Evolutionary conservation across 2,113 vertebrate species (phyloP).

Genomic region (Antennarius striatus): DNA sequence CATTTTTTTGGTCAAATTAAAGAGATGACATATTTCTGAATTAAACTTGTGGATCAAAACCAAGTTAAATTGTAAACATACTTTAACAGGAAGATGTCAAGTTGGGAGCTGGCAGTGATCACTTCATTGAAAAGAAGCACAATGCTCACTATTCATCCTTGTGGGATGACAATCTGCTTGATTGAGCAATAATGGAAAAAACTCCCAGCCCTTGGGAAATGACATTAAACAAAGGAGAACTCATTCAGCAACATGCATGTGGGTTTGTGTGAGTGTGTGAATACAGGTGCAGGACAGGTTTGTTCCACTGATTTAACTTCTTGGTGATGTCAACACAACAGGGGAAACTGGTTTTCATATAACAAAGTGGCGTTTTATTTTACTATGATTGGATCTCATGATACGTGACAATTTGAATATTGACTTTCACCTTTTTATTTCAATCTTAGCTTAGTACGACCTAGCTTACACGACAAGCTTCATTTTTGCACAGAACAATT

Average conservation of each 20-base stretch:
- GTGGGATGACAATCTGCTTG: conserved; percentile 60
- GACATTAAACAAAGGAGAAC: conserved; percentile 68
- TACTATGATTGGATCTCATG: conserved; percentile 39
- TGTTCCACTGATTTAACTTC: conserved; percentile 25
- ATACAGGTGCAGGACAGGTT: conserved; percentile 61
- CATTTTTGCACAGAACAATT: too few species aligned
- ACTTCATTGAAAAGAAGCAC: conserved; percentile 42
- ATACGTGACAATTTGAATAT: conserved; percentile 42
- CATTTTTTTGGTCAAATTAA: conserved; percentile 66
- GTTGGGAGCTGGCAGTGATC: conserved; percentile 52
- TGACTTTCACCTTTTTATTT: conserved; percentile 19
- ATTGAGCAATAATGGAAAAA: conserved; percentile 71
- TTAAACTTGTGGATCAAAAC: conserved; percentile 61
- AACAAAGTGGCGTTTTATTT: conserved; percentile 35
- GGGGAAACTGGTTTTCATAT: conserved; percentile 54
- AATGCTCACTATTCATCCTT: conserved; percentile 76
- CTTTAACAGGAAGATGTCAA: conserved; percentile 65
- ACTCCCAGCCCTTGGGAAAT: conserved; percentile 62
- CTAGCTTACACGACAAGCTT: too few species aligned
- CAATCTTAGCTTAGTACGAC: too few species aligned
- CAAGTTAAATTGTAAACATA: conserved; percentile 65
- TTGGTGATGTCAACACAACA: conserved; percentile 57
- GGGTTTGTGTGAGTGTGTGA: conserved; percentile 45
- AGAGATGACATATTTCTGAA: conserved; percentile 51
- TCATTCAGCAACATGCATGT: conserved; percentile 52